Base-by-base conservation (phyloP, 2,797 vertebrate species). In the Galago senegalensis region DNA sequence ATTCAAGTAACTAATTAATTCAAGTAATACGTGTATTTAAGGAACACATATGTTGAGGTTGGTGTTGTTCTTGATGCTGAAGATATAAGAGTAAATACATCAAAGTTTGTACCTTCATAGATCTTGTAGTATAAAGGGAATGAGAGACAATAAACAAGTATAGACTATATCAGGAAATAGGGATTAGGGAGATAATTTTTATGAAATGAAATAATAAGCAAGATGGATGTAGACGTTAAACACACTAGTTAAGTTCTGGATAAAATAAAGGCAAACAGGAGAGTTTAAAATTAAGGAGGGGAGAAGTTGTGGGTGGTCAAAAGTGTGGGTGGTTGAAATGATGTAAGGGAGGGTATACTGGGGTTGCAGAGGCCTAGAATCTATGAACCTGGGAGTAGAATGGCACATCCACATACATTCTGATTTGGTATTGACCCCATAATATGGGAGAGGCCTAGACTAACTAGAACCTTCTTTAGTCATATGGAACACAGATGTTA, bases 81-180 rank as follows among this genome's bases (percentile, higher is more conserved):
- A 12, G 53, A 65, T 61, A 77, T 6, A 77, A 12, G 3, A 2
- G 29, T 72, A n/a, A 65, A 72, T 72, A 65, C 69, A 84, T 37
- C 3, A 16, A 83, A 67, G 31, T 10, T 77, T 83, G 18, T n/a
- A 21, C 5, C 37, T 25, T 72, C 20, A 12, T 21, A 31, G 31
- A 88, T 43, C 31, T 88, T 60, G 67, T 3, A 10, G 13, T 61
- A 29, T 77, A 92, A 92, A 49, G 8, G 5, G 16, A 73, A 89
- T 75, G 21, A 76, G 43, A 37, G 20, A 56, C 16, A 60, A 69
- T 76, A 56, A 34, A 73, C 16, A 85, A 60, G 77, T 29, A 40
- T 43, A 76, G 46, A 63, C 46, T 65, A 79, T 63, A 58, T 43
- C 63, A 91, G 65, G 23, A 93, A 92, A 65, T 89, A 65, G 58